phyloP scores from a whole-genome alignment of 2,113 vertebrate genomes.

The Zosterops borbonicus region DNA sequence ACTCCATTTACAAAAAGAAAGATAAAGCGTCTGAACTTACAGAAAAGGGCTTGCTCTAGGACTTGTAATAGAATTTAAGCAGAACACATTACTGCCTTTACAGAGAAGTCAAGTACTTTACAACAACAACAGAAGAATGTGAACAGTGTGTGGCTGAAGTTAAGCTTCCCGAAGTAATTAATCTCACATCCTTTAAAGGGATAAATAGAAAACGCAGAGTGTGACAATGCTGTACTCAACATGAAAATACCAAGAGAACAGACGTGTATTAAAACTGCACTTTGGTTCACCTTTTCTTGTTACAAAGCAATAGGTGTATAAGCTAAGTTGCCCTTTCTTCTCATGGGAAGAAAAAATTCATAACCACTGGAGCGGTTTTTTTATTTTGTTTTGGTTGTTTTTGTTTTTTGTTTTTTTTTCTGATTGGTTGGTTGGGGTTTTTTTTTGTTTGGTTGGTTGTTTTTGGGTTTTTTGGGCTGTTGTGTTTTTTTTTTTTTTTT shows the following conservation, averaged over 20 bases:
- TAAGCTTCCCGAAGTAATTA: not conserved
- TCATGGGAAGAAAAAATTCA: not conserved
- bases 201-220: not conserved
- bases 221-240: not conserved
- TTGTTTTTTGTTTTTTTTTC: too few relatives aligned
- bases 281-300: not conserved
- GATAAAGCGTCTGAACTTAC: not conserved
- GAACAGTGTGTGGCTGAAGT: not conserved
- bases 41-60: not conserved
- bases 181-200: not conserved
- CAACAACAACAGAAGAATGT: not conserved
- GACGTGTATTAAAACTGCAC: not conserved
- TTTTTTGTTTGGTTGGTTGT: too few relatives aligned
- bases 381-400: not conserved
- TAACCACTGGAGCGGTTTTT: accelerated
- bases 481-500: not conserved
- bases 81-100: not conserved
- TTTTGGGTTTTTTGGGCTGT: too few relatives aligned
- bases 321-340: not conserved
- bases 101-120: not conserved
- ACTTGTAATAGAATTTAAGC: not conserved
- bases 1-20: not conserved
- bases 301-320: not conserved
- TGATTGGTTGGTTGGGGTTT: not conserved
- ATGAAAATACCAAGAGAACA: not conserved